Evolutionary conservation across 2,797 vertebrate species (phyloP).

Genomic region (Ficedula albicollis): DNA sequence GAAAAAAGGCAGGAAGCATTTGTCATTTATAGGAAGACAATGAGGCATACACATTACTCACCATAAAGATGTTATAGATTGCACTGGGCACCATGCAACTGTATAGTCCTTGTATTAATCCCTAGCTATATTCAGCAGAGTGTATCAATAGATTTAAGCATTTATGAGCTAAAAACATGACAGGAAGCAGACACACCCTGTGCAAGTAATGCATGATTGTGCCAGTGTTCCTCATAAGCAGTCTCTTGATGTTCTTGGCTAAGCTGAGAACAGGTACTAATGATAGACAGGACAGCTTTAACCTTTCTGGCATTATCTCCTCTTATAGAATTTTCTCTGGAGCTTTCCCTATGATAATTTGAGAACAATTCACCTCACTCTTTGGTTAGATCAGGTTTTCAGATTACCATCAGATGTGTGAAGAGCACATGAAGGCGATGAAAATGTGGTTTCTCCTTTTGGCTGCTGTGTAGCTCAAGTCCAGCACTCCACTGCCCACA

Average conservation of each 20-base stretch:
- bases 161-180: conserved; percentile 14
- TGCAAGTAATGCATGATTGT: not conserved
- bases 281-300: not conserved
- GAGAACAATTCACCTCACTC: not conserved
- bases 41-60: conserved; percentile 1
- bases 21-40: conserved; percentile 50
- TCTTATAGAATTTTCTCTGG: not conserved
- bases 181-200: not conserved
- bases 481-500: not conserved
- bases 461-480: not conserved
- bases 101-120: conserved; percentile 30
- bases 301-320: not conserved
- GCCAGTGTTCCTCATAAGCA: not conserved
- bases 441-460: not conserved
- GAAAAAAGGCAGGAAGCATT: conserved; percentile 13
- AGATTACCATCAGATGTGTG: not conserved
- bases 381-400: not conserved
- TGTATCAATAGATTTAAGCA: conserved; percentile 19
- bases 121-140: not conserved
- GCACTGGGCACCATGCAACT: not conserved
- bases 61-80: conserved; percentile 22
- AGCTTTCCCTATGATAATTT: not conserved
- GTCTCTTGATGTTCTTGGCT: not conserved
- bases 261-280: not conserved
- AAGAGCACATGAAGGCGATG: not conserved